Conservation (phyloP, 37 sponge, comb jelly and placozoan species). For the Ephydatia muelleri region DNA sequence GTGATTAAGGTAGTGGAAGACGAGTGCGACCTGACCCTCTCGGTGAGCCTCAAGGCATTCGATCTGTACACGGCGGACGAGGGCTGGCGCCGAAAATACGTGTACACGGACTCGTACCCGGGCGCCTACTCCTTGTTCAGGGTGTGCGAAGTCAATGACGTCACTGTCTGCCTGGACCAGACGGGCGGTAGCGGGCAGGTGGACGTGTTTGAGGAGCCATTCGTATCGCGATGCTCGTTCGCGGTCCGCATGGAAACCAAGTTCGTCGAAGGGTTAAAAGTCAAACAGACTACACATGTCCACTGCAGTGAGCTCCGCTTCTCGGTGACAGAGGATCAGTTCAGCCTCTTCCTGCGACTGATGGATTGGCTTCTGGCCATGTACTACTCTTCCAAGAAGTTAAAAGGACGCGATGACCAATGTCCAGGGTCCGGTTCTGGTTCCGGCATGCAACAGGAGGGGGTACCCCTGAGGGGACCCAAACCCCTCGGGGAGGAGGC, state of each 20-base stretch:
- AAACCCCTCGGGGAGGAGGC: not conserved
- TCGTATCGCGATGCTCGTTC: conserved; percentile 46
- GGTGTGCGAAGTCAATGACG: conserved; percentile 54
- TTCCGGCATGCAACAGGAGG: not conserved
- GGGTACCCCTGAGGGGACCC: too few relatives aligned
- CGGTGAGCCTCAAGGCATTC: conserved; percentile 62
- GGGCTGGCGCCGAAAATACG: conserved; percentile 71
- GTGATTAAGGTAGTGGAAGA: conserved; percentile 76
- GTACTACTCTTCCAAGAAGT: conserved; percentile 71
- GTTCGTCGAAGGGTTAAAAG: conserved; percentile 8
- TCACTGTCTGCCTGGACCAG: conserved; percentile 72
- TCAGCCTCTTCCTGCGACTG: conserved; percentile 54
- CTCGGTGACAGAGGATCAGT: conserved; percentile 64
- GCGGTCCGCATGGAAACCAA: conserved; percentile 31
- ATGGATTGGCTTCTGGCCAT: conserved; percentile 72
- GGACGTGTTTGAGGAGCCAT: conserved; percentile 53
- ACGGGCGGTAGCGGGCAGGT: conserved; percentile 51
- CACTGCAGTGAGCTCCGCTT: conserved; percentile 49
- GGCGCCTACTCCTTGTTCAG: conserved; percentile 60
- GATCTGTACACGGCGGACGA: conserved; percentile 68
- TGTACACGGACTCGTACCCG: conserved; percentile 73
- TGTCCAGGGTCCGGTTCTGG: too few relatives aligned
- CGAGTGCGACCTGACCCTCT: conserved; percentile 77
- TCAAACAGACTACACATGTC: conserved; percentile 34
- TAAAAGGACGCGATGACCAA: conserved; percentile 48